A percentile compares a stretch with the other conserved stretches of the same genome.
These are phyloP conservation scores for Drosophila oshimai DNA, from an alignment of 1,140 invertebrate species.

Conservation along the genomic window DNA sequence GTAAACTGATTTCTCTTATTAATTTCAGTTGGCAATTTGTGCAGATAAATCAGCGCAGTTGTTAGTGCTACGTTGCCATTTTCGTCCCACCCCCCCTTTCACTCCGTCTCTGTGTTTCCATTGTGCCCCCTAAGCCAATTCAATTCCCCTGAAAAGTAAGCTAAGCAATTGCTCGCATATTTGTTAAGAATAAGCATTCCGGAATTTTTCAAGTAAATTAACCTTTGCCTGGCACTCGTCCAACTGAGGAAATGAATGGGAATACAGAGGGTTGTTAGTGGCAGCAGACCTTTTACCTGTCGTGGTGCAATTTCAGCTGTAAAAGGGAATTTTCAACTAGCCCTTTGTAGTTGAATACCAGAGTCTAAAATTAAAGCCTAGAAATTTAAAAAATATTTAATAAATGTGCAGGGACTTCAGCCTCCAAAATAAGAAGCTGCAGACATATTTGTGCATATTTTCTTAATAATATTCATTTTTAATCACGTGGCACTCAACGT, in stretches of 20 bases:
- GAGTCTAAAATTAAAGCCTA: too few relatives aligned
- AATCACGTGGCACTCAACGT: constrained; percentile 3
- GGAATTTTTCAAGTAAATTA: constrained; percentile 57
- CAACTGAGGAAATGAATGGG: constrained; percentile 1
- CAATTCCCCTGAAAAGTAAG: constrained; percentile 15
- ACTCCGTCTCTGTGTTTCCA: not conserved
- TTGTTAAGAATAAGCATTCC: constrained; percentile 45
- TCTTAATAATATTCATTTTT: not conserved
- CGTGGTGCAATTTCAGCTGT: not conserved
- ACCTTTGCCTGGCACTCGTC: constrained; percentile 29
- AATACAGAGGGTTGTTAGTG: not conserved
- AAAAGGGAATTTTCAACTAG: constrained; percentile 8
- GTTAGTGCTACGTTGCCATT: constrained; percentile 23
- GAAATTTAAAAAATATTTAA: too few relatives aligned
- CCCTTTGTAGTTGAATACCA: not conserved
- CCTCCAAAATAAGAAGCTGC: too few relatives aligned
- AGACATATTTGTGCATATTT: not conserved
- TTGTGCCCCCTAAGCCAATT: constrained; percentile 11
- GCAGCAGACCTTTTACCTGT: constrained; percentile 2
- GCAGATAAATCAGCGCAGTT: constrained; percentile 58
- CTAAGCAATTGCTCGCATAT: constrained; percentile 54
- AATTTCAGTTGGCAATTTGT: constrained; percentile 74
- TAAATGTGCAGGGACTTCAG: too few relatives aligned
- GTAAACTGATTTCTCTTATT: constrained; percentile 76
- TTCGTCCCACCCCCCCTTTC: not conserved